phyloP scores from a whole-genome alignment of 2,797 vertebrate species.

The Sebastes taczanowskii region DNA sequence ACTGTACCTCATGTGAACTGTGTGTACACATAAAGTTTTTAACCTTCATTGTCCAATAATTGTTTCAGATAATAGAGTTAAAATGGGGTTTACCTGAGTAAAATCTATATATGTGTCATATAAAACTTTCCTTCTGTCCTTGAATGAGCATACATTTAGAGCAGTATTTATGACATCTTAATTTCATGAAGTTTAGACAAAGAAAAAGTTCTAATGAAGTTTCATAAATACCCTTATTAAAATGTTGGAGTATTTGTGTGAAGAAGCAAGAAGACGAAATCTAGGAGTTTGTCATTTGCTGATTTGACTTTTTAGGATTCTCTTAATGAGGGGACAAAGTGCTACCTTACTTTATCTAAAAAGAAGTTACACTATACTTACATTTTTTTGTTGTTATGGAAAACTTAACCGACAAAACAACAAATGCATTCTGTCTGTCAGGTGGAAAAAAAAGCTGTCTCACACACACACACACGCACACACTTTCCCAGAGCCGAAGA shows the following conservation, averaged over 20 bases:
- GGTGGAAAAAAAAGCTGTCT: constrained; percentile 22
- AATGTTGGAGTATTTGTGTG: neutral
- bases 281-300: neutral
- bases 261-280: neutral
- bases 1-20: neutral
- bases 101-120: neutral
- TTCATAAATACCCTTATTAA: neutral
- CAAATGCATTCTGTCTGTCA: constrained; percentile 43
- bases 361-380: neutral
- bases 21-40: neutral
- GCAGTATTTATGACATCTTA: neutral
- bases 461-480: neutral
- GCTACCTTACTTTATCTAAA: neutral
- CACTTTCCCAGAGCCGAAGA: constrained; percentile 41
- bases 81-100: neutral
- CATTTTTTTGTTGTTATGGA: constrained; percentile 8
- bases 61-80: neutral
- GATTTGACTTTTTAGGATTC: neutral
- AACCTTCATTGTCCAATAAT: neutral
- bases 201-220: neutral
- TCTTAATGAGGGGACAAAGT: neutral
- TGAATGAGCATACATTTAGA: neutral
- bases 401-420: constrained; percentile 41
- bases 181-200: neutral
- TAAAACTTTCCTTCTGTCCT: neutral